Conservation (phyloP, 2,888 invertebrate genomes). For the Nymphalis c-album region DNA sequence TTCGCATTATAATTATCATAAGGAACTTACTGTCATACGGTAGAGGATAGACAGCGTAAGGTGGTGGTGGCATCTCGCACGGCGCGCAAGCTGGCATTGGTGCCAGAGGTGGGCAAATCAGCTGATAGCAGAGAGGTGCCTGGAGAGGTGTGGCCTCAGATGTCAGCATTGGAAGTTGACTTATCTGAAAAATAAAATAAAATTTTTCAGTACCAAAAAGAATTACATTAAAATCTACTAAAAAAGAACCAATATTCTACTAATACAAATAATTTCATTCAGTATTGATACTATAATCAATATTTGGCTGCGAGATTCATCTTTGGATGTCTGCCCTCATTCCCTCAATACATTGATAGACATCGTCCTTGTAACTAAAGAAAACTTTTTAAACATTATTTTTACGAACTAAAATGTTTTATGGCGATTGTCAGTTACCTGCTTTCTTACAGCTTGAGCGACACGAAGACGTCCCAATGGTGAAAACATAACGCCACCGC, state of each 20-base stretch:
- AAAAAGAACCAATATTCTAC: too few species aligned
- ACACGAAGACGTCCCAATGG: constrained; percentile 75
- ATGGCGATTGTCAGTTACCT: constrained; percentile 51
- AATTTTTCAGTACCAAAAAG: neutral
- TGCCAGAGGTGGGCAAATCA: constrained; percentile 70
- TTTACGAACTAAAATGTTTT: too few species aligned
- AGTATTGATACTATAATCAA: constrained; percentile 16
- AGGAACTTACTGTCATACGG: constrained; percentile 68
- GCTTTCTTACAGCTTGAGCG: constrained; percentile 79
- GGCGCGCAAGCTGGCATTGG: constrained; percentile 68
- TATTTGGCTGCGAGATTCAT: constrained; percentile 16
- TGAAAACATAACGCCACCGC: constrained; percentile 79
- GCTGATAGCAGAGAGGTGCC: constrained; percentile 73
- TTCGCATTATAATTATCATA: constrained; percentile 18
- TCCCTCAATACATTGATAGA: neutral
- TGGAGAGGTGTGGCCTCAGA: constrained; percentile 68
- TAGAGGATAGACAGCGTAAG: constrained; percentile 69
- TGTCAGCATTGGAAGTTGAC: constrained; percentile 68
- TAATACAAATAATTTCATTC: neutral
- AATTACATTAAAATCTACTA: too few species aligned
- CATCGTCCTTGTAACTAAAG: too few species aligned
- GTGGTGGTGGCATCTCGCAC: constrained; percentile 70
- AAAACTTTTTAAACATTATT: too few species aligned
- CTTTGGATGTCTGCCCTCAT: constrained; percentile 10
- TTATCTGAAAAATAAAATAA: constrained; percentile 58